phyloP scores from a whole-genome alignment of 2,113 vertebrate species.

The Clarias macrocephalus region DNA sequence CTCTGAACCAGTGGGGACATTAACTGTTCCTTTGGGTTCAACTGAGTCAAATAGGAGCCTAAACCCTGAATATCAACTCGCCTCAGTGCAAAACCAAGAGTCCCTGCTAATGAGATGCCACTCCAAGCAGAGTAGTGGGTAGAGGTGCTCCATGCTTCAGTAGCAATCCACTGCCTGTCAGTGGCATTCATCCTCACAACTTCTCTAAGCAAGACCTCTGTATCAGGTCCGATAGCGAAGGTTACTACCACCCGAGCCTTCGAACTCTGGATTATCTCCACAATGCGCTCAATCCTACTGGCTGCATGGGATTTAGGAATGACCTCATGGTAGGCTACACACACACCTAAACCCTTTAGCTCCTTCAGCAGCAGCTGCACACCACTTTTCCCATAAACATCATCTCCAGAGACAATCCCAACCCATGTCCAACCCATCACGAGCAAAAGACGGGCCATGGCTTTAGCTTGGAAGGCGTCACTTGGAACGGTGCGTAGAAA shows the following conservation, averaged over 20 bases:
- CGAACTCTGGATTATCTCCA: constrained; percentile 57
- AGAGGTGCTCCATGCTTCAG: constrained; percentile 62
- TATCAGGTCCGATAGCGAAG: constrained; percentile 55
- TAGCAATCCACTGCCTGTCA: constrained; percentile 64
- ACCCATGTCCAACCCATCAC: constrained; percentile 62
- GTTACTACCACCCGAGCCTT: constrained; percentile 57
- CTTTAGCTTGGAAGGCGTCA: constrained; percentile 59
- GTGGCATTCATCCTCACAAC: constrained; percentile 60
- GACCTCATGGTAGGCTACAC: constrained; percentile 58
- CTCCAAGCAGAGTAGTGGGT: constrained; percentile 26
- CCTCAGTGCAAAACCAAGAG: constrained; percentile 62
- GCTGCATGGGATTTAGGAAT: constrained; percentile 53
- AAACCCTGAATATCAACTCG: constrained; percentile 59
- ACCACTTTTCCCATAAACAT: constrained; percentile 62
- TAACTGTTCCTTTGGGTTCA: constrained; percentile 38
- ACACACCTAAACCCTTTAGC: constrained; percentile 54
- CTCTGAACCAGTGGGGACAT: constrained; percentile 57
- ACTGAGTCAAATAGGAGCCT: constrained; percentile 55
- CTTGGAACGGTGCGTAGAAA: constrained; percentile 62
- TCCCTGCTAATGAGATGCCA: constrained; percentile 52
- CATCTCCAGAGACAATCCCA: constrained; percentile 58
- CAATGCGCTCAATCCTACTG: constrained; percentile 48
- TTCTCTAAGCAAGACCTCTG: constrained; percentile 54
- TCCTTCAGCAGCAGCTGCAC: constrained; percentile 57
- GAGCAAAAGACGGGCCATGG: constrained; percentile 55